Percentiles rank a stretch among this genome's conserved stretches.
phyloP scores from a whole-genome alignment of 2,797 vertebrate genomes.

The Sebastes hubbsi region DNA sequence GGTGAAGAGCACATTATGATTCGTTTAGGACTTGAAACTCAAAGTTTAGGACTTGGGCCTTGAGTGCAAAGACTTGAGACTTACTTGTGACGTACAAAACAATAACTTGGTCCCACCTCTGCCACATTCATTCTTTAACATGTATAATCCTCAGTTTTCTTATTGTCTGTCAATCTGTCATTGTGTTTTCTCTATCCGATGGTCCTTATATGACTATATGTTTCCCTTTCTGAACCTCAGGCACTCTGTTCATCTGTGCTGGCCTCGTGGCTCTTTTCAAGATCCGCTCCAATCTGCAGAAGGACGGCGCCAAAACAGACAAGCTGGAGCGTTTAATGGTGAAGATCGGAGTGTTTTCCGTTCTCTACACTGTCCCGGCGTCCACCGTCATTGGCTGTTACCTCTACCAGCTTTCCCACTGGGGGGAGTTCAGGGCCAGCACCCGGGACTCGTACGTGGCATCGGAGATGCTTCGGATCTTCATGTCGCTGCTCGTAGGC shows the following conservation, averaged over 20 bases:
- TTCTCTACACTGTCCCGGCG: conserved; percentile 96
- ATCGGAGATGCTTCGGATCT: conserved; percentile 97
- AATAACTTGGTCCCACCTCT: too few species aligned
- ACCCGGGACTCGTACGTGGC: conserved; percentile 93
- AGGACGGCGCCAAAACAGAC: conserved; percentile 98
- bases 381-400: conserved; percentile 97
- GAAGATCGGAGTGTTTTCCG: conserved; percentile 98
- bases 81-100: too few species aligned
- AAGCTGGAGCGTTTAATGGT: conserved; percentile 98
- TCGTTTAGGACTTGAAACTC: too few species aligned
- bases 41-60: too few species aligned
- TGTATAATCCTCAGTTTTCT: not conserved
- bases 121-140: not conserved
- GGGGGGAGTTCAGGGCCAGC: conserved; percentile 89
- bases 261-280: conserved; percentile 97
- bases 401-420: conserved; percentile 96
- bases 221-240: conserved; percentile 49
- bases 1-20: too few species aligned
- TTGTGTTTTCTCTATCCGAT: not conserved
- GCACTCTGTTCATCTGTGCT: conserved; percentile 95
- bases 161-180: not conserved
- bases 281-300: conserved; percentile 98
- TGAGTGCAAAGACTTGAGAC: too few species aligned
- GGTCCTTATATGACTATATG: not conserved
- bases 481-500: conserved; percentile 98